Evolutionary conservation across 2,888 invertebrate species (phyloP), one percentile per base, ranked within the genome.

Genomic region (Cryptocephalus moraei): DNA sequence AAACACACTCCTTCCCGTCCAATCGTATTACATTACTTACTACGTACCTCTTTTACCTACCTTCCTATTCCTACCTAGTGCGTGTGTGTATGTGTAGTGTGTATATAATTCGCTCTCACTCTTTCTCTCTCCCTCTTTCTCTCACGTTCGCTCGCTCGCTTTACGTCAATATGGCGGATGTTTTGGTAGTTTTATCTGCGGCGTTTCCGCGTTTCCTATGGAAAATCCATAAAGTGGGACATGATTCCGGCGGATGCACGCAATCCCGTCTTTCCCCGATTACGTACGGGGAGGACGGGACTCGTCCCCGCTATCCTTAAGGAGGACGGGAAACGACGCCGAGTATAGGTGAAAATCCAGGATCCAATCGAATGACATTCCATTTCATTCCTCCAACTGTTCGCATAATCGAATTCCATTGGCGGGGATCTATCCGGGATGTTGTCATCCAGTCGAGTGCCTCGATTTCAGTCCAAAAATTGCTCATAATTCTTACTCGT

Each of bases 141-240:
- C 10, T 14, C n/a, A n/a, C 22, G 22, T 22, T 22, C 22, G 22
- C 22, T 22, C 22, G 22, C 22, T 22, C 22, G 10, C 10, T 14
- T n/a, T 40, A 10, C 14, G 10, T 60, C 61, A 63, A 63, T 58
- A 63, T 63, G 63, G 63, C 62, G 61, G 61, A 57, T 54, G 60
- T 58, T 58, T 58, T 57, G 57, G 55, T 59, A 46, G 46, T 44
- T 44, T 48, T 22, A 22, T 22, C 41, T 43, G 32, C n/a, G 44
- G 45, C 45, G 44, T 44, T 47, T 50, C 44, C 44, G 49, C 43
- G 33, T 46, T 39, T 41, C 45, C 12, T 36, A 41, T 48, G 41
- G 40, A 43, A 45, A 49, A 46, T 47, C 36, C 11, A 36, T 36
- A 36, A 12, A 36, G n/a, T 36, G 12, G 36, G 36, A 4, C n/a